These are phyloP conservation scores for Alces alces DNA, from an alignment of 2,113 vertebrate species.

Conservation along the genomic window DNA sequence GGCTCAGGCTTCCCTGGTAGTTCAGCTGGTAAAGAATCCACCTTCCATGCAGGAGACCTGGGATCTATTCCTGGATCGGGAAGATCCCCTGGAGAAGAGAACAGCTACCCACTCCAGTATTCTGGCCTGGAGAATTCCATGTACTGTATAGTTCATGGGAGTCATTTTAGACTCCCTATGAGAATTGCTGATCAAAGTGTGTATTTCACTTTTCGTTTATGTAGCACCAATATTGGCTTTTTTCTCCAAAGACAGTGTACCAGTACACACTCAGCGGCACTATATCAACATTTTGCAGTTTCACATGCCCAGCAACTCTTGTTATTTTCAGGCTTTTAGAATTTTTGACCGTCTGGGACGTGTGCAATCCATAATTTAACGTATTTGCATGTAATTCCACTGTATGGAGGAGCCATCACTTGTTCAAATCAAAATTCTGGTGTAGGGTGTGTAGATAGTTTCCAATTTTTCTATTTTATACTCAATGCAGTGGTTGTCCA, in stretches of 20 bases:
- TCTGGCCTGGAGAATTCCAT: neutral
- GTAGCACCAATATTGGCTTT: neutral
- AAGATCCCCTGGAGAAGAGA: neutral
- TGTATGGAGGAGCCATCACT: too few relatives aligned
- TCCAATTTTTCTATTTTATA: too few relatives aligned
- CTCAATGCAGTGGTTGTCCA: too few relatives aligned
- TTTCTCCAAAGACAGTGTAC: neutral
- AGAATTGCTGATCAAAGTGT: neutral
- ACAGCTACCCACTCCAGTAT: neutral
- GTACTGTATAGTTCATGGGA: too few relatives aligned
- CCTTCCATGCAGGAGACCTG: neutral
- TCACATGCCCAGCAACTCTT: neutral
- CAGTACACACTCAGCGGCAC: neutral
- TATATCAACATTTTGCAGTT: neutral
- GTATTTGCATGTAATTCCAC: too few relatives aligned
- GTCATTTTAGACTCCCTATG: neutral
- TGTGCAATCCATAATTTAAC: neutral
- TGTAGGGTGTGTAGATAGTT: too few relatives aligned
- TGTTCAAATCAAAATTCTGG: too few relatives aligned
- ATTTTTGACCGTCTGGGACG: neutral
- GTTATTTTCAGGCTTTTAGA: neutral
- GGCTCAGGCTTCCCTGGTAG: neutral
- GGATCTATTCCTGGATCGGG: rapidly evolving
- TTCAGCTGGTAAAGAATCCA: neutral
- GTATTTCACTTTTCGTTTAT: neutral